Evolutionary conservation across 1,140 invertebrate genomes (phyloP), one percentile per base, ranked within the genome.

Genomic region (Nasonia vitripennis): DNA sequence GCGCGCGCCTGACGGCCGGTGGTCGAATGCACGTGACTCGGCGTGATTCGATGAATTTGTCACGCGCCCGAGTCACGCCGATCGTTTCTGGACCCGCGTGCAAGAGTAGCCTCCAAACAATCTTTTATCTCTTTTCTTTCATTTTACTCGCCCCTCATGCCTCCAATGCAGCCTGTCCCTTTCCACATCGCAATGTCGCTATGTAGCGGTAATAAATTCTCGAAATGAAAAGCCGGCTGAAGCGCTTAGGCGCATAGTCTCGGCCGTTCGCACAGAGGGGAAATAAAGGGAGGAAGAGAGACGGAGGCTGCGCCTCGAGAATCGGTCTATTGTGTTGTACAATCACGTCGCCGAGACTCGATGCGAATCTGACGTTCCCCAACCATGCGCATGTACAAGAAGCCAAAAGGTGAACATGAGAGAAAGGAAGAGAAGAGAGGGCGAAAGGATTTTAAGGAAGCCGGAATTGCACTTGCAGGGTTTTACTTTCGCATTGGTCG

Each of bases 41-140:
- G 87, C 90, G 90, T 91, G 90, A 92, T 91, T 92, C 88, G 90
- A 92, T 91, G 90, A 87, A 92, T 93, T 93, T 91, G 91, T 92
- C 91, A 91, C 90, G 91, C 89, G 87, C 91, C 89, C 89, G 87
- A 89, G 87, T 91, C 89, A 90, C 90, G 89, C 85, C 86, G 87
- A 87, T 81, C 86, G 87, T 82, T 88, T 67, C 86, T 79, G 62
- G 67, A 51, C 45, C 37, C 62, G 62, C 77, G 41, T 62, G 20
- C 51, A 12, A 71, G 55, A 70, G 74, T 51, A 70, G 55, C 41
- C 82, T 71, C 74, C 41, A 41, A 78, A 55, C 67, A 62, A 78
- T 71, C 78, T 78, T 51, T 55, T 73, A 34, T 20, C 14, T 45
- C 45, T 37, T 78, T 74, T 75, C 83, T 45, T 71, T 45, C 80